Conservation (phyloP, 1,140 invertebrate genomes). For the Brachionus angularis region DNA sequence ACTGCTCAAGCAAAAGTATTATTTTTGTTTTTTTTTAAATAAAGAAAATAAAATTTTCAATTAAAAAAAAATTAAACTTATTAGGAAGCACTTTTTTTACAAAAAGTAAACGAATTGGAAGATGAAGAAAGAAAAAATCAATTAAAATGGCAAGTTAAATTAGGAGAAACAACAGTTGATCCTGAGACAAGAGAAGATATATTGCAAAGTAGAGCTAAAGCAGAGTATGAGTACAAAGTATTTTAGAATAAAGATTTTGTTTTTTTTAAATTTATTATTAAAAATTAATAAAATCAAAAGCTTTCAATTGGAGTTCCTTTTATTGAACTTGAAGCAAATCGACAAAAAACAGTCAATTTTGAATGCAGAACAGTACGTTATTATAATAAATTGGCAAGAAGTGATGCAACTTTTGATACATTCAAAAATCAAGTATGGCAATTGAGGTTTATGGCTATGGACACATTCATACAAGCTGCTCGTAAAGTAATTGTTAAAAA, state of each 20-base stretch:
- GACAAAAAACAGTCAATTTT: not conserved
- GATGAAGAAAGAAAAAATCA: constrained; percentile 58
- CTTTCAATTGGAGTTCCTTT: constrained; percentile 19
- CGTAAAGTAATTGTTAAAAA: constrained; percentile 49
- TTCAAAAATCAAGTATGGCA: constrained; percentile 55
- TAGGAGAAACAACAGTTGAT: constrained; percentile 54
- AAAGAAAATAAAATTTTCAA: too few relatives aligned
- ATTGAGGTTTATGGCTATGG: constrained; percentile 48
- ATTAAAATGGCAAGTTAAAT: constrained; percentile 56
- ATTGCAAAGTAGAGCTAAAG: constrained; percentile 48
- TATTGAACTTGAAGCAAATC: constrained; percentile 26
- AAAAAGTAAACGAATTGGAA: constrained; percentile 25
- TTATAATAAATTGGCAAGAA: constrained; percentile 46
- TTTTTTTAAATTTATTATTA: not conserved
- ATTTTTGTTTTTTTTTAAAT: not conserved
- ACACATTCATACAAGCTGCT: constrained; percentile 54
- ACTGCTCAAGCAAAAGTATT: constrained; percentile 33
- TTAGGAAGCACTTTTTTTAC: constrained; percentile 28
- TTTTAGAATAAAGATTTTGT: constrained; percentile 19
- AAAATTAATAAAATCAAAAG: not conserved
- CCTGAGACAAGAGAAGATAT: constrained; percentile 48
- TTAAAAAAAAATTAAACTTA: too few relatives aligned
- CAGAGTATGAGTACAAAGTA: constrained; percentile 53
- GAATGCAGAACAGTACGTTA: constrained; percentile 24
- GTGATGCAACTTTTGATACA: constrained; percentile 51